phyloP scores from a whole-genome alignment of 35 echinoderm and acorn worm species.

The Strongylocentrotus purpuratus region DNA sequence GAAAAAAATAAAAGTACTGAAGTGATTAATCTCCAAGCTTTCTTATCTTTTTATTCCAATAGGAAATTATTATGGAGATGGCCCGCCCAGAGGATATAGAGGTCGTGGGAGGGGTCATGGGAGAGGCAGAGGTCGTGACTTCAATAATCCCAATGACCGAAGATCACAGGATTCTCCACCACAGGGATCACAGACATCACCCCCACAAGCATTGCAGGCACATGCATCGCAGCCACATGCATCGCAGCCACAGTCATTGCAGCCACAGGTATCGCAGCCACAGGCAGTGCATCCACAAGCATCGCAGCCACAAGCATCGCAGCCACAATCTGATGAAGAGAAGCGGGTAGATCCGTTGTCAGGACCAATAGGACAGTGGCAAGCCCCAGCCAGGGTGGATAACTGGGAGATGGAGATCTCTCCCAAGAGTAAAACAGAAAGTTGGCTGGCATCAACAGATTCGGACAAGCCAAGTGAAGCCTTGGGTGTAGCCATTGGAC shows the following conservation, averaged over 20 bases:
- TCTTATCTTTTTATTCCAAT: not conserved
- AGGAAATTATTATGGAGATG: constrained; percentile 41
- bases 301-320: not conserved
- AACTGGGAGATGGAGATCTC: constrained; percentile 47
- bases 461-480: constrained; percentile 33
- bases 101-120: constrained; percentile 54
- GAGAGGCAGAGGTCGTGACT: constrained; percentile 46
- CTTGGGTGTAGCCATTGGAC: constrained; percentile 35
- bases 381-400: constrained; percentile 16
- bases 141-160: constrained; percentile 5
- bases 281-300: not conserved
- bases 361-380: constrained; percentile 70
- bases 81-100: constrained; percentile 42
- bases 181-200: not conserved
- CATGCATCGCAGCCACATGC: not conserved
- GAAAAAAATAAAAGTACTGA: no score
- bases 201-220: not conserved
- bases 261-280: not conserved
- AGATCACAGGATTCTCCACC: not conserved
- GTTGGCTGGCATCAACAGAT: constrained; percentile 40
- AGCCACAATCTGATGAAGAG: not conserved
- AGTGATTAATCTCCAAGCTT: not conserved
- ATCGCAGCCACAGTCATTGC: not conserved
- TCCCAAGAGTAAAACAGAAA: constrained; percentile 41
- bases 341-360: constrained; percentile 57